These are phyloP conservation scores for Siniperca undulata DNA, from an alignment of 2,797 vertebrate genomes.

Conservation along the genomic window DNA sequence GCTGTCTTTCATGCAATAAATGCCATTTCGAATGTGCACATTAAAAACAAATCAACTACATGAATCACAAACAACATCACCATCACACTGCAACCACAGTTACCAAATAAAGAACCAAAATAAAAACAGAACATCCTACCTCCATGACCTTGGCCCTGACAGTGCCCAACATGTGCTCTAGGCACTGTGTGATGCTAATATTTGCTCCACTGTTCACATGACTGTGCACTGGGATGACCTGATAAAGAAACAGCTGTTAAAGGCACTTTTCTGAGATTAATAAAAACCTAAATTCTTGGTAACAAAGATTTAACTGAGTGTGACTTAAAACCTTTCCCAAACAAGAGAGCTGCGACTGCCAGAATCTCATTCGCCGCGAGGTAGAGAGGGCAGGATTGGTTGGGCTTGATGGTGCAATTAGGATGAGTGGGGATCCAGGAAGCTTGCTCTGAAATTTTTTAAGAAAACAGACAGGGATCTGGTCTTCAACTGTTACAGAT, in stretches of 20 bases:
- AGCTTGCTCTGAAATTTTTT: slow-evolving; percentile 90
- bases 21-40: neutral
- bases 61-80: neutral
- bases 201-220: slow-evolving; percentile 91
- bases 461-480: slow-evolving; percentile 19
- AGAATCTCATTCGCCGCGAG: slow-evolving; percentile 95
- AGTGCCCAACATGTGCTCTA: slow-evolving; percentile 95
- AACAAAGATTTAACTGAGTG: neutral
- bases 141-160: slow-evolving; percentile 95
- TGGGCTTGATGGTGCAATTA: slow-evolving; percentile 94
- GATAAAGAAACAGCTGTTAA: slow-evolving; percentile 36
- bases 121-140: slow-evolving; percentile 78
- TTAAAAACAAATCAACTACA: slow-evolving; percentile 5
- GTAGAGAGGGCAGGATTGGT: slow-evolving; percentile 90
- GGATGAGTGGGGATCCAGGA: slow-evolving; percentile 96
- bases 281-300: neutral
- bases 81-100: neutral
- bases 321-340: slow-evolving; percentile 91
- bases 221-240: slow-evolving; percentile 95
- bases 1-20: neutral
- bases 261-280: neutral
- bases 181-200: slow-evolving; percentile 93
- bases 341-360: slow-evolving; percentile 98
- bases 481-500: neutral
- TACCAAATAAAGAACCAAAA: neutral